Evolutionary conservation across 2,113 vertebrate species (phyloP), one percentile per base, ranked within the genome.

Genomic region (Ovis canadensis): DNA sequence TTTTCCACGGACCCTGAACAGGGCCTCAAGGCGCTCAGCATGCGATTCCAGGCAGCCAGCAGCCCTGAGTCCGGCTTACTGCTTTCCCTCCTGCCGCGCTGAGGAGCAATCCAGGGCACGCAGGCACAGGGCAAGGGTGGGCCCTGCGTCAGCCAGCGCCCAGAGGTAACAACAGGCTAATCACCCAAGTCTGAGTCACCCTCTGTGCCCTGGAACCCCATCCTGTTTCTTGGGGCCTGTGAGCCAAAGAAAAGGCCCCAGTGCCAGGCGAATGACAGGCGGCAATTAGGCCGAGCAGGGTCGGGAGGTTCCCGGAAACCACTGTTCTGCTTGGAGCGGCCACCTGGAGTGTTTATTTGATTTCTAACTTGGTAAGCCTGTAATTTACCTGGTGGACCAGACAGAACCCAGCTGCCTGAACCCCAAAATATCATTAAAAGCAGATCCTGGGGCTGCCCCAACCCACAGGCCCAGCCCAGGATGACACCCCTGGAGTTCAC

Each of bases 321-420:
- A 16, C 96, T 92, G 90, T n/a, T 92, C 88, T 91, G 54, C 74
- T 64, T 59, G 85, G 94, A 95, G 88, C 62, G 11, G 98, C 74
- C 0, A 5, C 88, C 12, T 83, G 50, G 81, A 88, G 82, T 97
- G 91, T 98, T 97, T 95, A 93, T 97, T 98, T 95, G 97, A 96
- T 97, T 98, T 97, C 62, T 54, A 85, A 95, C 86, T 97, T 92
- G 55, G 50, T 62, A 89, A 94, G 95, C 96, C 97, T 97, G 9
- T 98, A 95, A 98, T 96, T 98, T 97, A 96, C 93, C 97, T 98
- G 94, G 91, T 60, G 96, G 91, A 27, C 48, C 83, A 87, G 90
- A 96, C 48, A 67, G 83, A 89, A 88, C 86, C 77, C 94, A 94
- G 88, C 85, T 97, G 91, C 62, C 45, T 0, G 6, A 89, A 83